A percentile compares a stretch with the other conserved stretches of the same genome.
phyloP scores from a whole-genome alignment of 2,797 vertebrate species.

The Neosalanx taihuensis region DNA sequence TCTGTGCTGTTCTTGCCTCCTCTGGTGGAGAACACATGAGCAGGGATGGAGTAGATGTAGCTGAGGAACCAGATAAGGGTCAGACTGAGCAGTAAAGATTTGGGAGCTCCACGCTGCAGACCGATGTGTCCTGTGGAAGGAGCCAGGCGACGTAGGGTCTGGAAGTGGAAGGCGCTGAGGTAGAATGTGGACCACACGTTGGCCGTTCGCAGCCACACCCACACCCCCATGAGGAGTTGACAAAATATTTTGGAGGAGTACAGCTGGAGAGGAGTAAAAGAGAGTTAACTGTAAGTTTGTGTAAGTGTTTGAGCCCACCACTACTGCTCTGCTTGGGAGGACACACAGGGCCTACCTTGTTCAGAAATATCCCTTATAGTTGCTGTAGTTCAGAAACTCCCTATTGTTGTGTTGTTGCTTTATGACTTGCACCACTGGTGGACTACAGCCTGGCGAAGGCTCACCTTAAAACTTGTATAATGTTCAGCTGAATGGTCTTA shows the following conservation, averaged over 20 bases:
- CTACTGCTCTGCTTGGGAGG: too few relatives aligned
- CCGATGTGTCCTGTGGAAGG: conserved; percentile 34
- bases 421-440: too few relatives aligned
- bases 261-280: conserved; percentile 39
- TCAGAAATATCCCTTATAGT: too few relatives aligned
- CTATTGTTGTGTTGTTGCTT: too few relatives aligned
- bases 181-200: conserved; percentile 80
- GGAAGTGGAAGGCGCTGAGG: conserved; percentile 77
- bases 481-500: too few relatives aligned
- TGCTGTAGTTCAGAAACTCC: too few relatives aligned
- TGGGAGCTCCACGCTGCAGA: conserved; percentile 37
- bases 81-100: conserved; percentile 53
- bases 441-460: too few relatives aligned
- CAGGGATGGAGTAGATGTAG: conserved; percentile 74
- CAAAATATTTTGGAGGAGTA: conserved; percentile 69
- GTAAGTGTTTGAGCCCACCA: too few relatives aligned
- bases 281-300: too few relatives aligned
- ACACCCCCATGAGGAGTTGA: conserved; percentile 75
- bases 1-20: conserved; percentile 72
- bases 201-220: conserved; percentile 78
- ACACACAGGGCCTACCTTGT: too few relatives aligned
- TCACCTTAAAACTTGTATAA: too few relatives aligned
- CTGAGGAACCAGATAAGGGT: conserved; percentile 73
- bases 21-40: conserved; percentile 70
- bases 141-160: conserved; percentile 69